Conservation (phyloP, 2,888 invertebrate species). For the Chaetogeoica ovagalla region DNA sequence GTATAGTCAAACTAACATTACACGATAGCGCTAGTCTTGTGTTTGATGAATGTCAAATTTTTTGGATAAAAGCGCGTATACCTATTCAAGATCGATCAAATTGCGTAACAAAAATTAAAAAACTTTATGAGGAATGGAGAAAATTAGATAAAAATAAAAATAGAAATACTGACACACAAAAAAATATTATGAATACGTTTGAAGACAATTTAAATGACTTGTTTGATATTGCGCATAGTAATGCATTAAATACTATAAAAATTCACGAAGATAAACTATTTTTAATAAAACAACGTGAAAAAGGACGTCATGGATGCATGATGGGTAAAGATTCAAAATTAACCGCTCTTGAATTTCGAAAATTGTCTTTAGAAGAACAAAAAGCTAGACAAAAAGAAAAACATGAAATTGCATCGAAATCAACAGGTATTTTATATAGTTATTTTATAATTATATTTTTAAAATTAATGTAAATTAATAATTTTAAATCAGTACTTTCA, state of each 20-base stretch:
- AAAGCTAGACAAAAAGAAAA: too few relatives aligned
- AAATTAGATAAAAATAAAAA: not conserved
- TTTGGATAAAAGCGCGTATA: not conserved
- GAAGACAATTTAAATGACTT: constrained; percentile 1
- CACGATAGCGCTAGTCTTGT: too few relatives aligned
- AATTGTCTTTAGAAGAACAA: not conserved
- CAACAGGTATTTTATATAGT: not conserved
- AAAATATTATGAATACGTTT: too few relatives aligned
- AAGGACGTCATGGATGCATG: too few relatives aligned
- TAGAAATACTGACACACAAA: not conserved
- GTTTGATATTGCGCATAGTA: too few relatives aligned
- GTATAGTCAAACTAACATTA: too few relatives aligned
- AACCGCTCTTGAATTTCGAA: not conserved
- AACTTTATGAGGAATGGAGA: not conserved
- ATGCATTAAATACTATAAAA: not conserved
- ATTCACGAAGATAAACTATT: too few relatives aligned
- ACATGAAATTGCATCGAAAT: not conserved
- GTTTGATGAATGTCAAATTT: not conserved
- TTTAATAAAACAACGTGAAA: not conserved
- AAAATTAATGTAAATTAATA: too few relatives aligned
- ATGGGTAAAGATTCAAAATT: too few relatives aligned
- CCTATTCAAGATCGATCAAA: constrained; percentile 4
- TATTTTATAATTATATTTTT: too few relatives aligned
- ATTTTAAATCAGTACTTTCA: too few relatives aligned
- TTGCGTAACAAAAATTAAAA: not conserved